phyloP scores from a whole-genome alignment of 2,797 vertebrate species.

The Lepilemur ruficaudatus region DNA sequence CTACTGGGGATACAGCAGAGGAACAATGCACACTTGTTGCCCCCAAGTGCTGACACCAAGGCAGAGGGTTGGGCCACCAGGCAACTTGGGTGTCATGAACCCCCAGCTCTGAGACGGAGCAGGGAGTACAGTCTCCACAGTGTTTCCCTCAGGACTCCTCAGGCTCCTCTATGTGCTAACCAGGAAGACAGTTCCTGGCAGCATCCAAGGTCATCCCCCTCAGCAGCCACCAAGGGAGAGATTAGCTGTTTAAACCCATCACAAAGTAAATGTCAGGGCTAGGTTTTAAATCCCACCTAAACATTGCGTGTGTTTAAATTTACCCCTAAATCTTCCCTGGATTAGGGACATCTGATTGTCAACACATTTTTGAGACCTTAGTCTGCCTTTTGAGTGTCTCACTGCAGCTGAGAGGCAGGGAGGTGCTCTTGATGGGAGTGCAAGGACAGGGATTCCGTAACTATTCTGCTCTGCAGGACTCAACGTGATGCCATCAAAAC shows the following conservation, averaged over 20 bases:
- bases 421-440: not conserved
- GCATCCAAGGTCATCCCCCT: not conserved
- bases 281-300: not conserved
- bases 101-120: not conserved
- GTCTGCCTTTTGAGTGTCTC: not conserved
- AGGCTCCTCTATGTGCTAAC: not conserved
- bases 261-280: not conserved
- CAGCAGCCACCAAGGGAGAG: not conserved
- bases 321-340: not conserved
- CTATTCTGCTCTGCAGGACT: not conserved
- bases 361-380: not conserved
- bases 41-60: not conserved
- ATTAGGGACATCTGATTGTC: not conserved
- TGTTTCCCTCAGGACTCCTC: not conserved
- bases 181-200: not conserved
- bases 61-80: too few species aligned
- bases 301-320: not conserved
- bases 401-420: not conserved
- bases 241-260: not conserved
- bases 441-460: not conserved
- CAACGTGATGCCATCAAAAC: not conserved
- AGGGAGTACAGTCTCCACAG: not conserved
- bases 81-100: not conserved
- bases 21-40: not conserved
- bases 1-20: not conserved